Conservation (phyloP, 2,888 invertebrate genomes). For the Pasiphila rectangulata region DNA sequence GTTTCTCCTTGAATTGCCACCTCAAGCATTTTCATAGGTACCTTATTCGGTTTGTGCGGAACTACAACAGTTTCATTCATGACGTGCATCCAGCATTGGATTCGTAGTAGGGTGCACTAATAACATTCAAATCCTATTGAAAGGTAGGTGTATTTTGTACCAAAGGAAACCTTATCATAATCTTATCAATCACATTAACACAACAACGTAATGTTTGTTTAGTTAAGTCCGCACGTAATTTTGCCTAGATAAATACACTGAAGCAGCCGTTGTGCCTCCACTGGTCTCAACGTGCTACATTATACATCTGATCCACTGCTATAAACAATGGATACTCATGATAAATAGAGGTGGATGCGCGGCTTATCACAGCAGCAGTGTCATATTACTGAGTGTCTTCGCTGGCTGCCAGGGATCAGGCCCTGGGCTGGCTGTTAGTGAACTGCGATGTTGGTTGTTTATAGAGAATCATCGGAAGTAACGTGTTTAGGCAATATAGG, state of each 20-base stretch:
- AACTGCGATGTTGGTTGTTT: constrained; percentile 47
- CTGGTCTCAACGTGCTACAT: constrained; percentile 22
- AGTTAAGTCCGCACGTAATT: constrained; percentile 16
- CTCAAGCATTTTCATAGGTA: neutral
- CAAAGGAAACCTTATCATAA: constrained; percentile 1
- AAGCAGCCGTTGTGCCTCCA: constrained; percentile 12
- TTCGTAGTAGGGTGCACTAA: neutral
- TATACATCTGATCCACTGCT: constrained; percentile 32
- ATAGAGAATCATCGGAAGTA: constrained; percentile 68
- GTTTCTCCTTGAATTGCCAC: neutral
- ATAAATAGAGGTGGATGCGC: constrained; percentile 40
- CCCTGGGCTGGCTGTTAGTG: constrained; percentile 29
- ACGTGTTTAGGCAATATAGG: constrained; percentile 58
- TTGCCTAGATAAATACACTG: constrained; percentile 16
- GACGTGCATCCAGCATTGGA: neutral
- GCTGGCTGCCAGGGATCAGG: constrained; percentile 22
- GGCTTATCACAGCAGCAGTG: constrained; percentile 35
- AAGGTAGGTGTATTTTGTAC: neutral
- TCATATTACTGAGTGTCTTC: constrained; percentile 46
- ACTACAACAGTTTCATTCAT: constrained; percentile 3
- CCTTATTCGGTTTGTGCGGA: constrained; percentile 1
- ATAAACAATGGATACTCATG: constrained; percentile 45
- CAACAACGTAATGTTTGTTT: constrained; percentile 15
- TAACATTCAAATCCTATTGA: neutral
- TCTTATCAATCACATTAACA: constrained; percentile 22